Percentiles rank a stretch among this genome's conserved stretches.
Evolutionary conservation across 2,888 invertebrate genomes (phyloP).

Genomic region (Schizaphis graminum): DNA sequence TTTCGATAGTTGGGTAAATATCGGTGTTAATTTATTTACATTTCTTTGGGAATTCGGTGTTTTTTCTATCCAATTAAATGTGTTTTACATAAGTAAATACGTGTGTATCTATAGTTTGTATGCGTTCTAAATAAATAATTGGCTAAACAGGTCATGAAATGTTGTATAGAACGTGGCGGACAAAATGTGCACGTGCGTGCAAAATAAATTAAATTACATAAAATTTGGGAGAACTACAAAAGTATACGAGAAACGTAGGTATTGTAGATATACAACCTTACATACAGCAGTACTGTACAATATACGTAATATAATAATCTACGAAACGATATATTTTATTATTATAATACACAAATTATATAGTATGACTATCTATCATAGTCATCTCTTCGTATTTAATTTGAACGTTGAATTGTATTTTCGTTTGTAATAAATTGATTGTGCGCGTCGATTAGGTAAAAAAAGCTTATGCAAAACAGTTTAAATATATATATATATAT

Average conservation of each 20-base stretch:
- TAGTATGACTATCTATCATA: not conserved
- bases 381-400: not conserved
- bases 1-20: not conserved
- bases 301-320: not conserved
- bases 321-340: not conserved
- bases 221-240: not conserved
- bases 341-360: not conserved
- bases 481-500: not conserved
- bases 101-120: not conserved
- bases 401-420: not conserved
- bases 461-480: slow-evolving; percentile 19
- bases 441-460: not conserved
- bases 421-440: slow-evolving; percentile 18
- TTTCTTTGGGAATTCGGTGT: not conserved
- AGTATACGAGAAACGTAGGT: not conserved
- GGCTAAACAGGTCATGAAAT: not conserved
- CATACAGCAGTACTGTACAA: not conserved
- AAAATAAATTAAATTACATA: slow-evolving; percentile 8
- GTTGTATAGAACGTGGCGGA: not conserved
- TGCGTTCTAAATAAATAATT: slow-evolving; percentile 1
- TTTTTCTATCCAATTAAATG: not conserved
- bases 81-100: not conserved
- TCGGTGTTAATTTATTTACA: not conserved
- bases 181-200: not conserved
- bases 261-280: not conserved